Percentiles rank a stretch among this genome's conserved stretches.
Evolutionary conservation across 1,140 invertebrate species (phyloP).

Genomic region (Dendrolimus kikuchii): DNA sequence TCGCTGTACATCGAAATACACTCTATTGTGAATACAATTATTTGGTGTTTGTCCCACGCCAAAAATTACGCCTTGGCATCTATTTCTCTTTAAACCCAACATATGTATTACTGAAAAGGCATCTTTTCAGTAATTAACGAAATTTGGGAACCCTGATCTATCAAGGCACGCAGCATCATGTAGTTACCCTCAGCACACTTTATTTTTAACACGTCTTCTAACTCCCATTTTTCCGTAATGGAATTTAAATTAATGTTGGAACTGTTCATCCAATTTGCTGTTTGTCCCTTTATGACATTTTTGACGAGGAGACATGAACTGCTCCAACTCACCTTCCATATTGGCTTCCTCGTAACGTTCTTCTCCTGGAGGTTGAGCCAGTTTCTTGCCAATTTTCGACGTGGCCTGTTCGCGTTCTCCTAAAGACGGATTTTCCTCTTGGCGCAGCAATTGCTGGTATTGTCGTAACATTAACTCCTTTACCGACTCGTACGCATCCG

Average conservation of each 20-base stretch:
- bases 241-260: constrained; percentile 5
- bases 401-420: too few relatives aligned
- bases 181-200: too few relatives aligned
- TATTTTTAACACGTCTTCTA: too few relatives aligned
- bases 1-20: constrained; percentile 1
- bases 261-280: constrained; percentile 7
- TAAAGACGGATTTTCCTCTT: neutral
- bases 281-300: neutral
- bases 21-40: neutral
- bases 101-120: too few relatives aligned
- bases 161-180: constrained; percentile 10
- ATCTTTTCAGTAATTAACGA: constrained; percentile 1
- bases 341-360: too few relatives aligned
- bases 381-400: too few relatives aligned
- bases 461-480: constrained; percentile 1
- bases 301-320: too few relatives aligned
- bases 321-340: too few relatives aligned
- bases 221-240: constrained; percentile 10
- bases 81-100: constrained; percentile 1
- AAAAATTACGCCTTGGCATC: neutral
- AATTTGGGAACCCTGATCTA: constrained; percentile 3
- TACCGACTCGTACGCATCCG: neutral
- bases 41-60: neutral
- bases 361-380: too few relatives aligned
- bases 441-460: neutral